Conservation (phyloP, 2,888 invertebrate species). For the Coremacera marginata region DNA sequence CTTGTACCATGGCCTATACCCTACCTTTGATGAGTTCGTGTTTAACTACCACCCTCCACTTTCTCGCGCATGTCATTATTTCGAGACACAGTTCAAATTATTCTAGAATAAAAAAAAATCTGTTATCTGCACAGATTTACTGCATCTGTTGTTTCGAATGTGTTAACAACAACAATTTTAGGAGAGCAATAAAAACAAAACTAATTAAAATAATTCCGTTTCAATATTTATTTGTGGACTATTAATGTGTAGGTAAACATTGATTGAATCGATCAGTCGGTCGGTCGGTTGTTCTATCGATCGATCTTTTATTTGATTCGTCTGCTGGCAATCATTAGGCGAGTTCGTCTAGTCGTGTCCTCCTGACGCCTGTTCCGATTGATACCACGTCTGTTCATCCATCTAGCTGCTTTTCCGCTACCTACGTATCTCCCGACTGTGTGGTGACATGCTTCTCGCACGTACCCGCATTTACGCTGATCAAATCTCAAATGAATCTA, state of each 20-base stretch:
- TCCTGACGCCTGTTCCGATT: background rate
- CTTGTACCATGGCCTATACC: no score
- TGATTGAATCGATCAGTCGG: background rate
- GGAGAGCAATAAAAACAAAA: background rate
- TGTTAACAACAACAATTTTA: background rate
- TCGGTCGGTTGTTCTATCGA: background rate
- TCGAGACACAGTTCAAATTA: no score
- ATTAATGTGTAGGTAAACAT: background rate
- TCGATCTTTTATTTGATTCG: conserved; percentile 19
- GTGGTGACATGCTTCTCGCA: background rate
- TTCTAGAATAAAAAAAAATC: background rate
- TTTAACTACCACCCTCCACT: no score
- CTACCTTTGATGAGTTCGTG: no score
- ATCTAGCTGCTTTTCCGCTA: background rate
- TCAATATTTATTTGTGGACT: background rate
- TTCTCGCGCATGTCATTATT: no score
- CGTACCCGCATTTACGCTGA: background rate
- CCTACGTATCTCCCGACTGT: background rate
- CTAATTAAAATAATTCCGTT: conserved; percentile 16
- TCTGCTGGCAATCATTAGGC: background rate
- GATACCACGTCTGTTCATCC: background rate
- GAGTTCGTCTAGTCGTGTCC: background rate
- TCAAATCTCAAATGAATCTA: background rate
- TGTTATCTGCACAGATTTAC: conserved; percentile 3
- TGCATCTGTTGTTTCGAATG: conserved; percentile 14